phyloP scores from a whole-genome alignment of 2,888 invertebrate species.

The Parelbella ahira region DNA sequence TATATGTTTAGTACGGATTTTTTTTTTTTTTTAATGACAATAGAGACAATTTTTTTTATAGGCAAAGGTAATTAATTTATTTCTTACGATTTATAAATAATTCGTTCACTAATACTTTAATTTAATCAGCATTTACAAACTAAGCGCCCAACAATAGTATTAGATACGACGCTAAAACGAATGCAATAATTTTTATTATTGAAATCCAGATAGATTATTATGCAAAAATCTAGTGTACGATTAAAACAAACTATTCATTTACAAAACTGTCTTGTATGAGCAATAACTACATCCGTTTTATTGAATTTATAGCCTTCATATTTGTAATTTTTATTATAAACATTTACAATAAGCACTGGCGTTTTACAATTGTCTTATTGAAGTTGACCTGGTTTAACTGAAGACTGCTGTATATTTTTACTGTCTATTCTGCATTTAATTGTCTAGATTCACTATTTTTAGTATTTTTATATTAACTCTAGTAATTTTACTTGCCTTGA shows the following conservation, averaged over 20 bases:
- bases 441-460: no score
- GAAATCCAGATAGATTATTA: conserved; percentile 4
- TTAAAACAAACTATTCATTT: conserved; percentile 18
- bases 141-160: conserved; percentile 3
- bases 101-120: no score
- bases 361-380: conserved; percentile 13
- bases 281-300: conserved; percentile 17
- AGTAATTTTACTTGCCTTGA: no score
- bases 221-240: conserved; percentile 10
- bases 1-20: no score
- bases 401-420: no score
- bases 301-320: conserved; percentile 11
- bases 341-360: conserved; percentile 13
- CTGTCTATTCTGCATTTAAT: no score
- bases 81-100: no score
- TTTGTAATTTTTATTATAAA: conserved; percentile 18
- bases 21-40: no score
- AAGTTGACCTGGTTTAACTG: neutral
- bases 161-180: conserved; percentile 1
- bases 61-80: no score
- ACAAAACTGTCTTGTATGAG: conserved; percentile 16
- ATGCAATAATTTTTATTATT: conserved; percentile 4
- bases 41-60: no score
- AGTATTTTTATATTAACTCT: no score
- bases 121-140: no score